Evolutionary conservation across 2,888 invertebrate genomes (phyloP).

Genomic region (Pristionchus fissidentatus): DNA sequence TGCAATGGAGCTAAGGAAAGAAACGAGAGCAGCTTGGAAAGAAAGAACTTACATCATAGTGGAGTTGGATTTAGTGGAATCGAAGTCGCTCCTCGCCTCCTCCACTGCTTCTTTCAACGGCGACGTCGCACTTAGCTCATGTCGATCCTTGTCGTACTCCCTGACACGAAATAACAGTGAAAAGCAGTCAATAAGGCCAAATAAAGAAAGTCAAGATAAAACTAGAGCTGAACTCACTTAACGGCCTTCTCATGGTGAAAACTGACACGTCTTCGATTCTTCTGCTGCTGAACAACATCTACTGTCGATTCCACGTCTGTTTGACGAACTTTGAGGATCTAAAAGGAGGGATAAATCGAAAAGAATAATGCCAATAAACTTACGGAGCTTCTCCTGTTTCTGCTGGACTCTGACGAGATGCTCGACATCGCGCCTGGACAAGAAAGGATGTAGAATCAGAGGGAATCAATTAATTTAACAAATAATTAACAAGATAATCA

Average conservation of each 20-base stretch:
- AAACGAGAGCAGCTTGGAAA: neutral
- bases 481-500: neutral
- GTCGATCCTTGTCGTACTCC: slow-evolving; percentile 45
- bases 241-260: slow-evolving; percentile 44
- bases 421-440: neutral
- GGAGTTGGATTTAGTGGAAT: slow-evolving; percentile 42
- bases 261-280: slow-evolving; percentile 40
- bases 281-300: slow-evolving; percentile 28
- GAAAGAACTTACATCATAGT: slow-evolving; percentile 11
- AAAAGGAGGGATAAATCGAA: neutral
- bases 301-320: neutral
- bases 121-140: slow-evolving; percentile 32
- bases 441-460: neutral
- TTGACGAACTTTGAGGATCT: slow-evolving; percentile 47
- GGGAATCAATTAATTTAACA: neutral
- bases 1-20: neutral
- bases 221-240: too few relatives aligned
- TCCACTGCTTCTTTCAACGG: slow-evolving; percentile 31
- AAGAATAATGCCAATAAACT: neutral
- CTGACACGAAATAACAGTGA: neutral
- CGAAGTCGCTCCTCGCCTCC: slow-evolving; percentile 45
- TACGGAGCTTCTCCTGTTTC: slow-evolving; percentile 25
- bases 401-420: slow-evolving; percentile 5
- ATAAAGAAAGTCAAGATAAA: too few relatives aligned
- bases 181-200: neutral